Evolutionary conservation across 2,797 vertebrate genomes (phyloP), one percentile per base, ranked within the genome.

Genomic region (Tokudaia tokunoshimensis): DNA sequence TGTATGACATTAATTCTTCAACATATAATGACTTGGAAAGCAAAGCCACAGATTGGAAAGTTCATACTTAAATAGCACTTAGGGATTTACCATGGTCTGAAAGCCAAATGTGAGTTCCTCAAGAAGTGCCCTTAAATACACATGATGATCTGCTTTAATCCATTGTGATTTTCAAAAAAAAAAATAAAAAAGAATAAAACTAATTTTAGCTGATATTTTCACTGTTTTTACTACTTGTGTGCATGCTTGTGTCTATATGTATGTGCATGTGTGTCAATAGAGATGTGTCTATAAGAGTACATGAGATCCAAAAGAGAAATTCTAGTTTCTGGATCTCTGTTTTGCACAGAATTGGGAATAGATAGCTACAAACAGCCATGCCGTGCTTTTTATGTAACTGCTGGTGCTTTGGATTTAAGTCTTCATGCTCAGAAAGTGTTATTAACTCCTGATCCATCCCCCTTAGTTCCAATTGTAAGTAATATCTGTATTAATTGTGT

Each of bases 1-100:
- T 74, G 24, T 89, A 8, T 92, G 80, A 87, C 24, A 79, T 79
- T 37, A 92, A 52, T 70, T 94, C 12, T 95, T 87, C 17, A 61
- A 8, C 8, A 63, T 55, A 81, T 15, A 74, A 2, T 1, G 20
- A 89, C 89, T 90, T 89, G 10, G 24, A 79, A 24, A 75, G 19
- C 65, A 12, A 80, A 83, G 52, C 52, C 75, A 83, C 63, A 76
- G 4, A 22, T 9, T 34, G 70, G 19, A 94, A 94, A 89, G 29
- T 70, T 75, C 83, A 96, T 11, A 88, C 12, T 92, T 87, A 87
- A 94, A 34, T 22, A 79, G 3, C 4, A 82, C 13, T 74, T 81
- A 81, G 12, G 12, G 81, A 92, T 44, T 55, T 59, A 29, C 9
- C n/a, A 15, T 47, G 31, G 63, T 41, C 19, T 74, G 20, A 91